These are phyloP conservation scores for Ophioninae sp. DNA, from an alignment of 2,888 invertebrate species.

Conservation along the genomic window DNA sequence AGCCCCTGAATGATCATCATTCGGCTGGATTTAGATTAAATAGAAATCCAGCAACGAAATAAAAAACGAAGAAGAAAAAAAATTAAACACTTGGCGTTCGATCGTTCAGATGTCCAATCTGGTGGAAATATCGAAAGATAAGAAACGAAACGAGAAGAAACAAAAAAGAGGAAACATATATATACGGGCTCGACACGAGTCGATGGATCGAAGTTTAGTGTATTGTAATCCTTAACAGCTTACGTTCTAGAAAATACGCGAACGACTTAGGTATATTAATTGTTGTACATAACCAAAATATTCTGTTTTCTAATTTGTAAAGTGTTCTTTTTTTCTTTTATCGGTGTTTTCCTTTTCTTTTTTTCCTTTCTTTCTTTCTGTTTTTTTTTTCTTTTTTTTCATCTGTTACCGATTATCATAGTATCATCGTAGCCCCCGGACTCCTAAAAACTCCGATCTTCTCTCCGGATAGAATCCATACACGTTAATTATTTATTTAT, in stretches of 20 bases:
- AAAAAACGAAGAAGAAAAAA: constrained; percentile 43
- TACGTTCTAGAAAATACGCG: constrained; percentile 77
- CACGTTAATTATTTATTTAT: constrained; percentile 78
- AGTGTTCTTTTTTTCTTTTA: constrained; percentile 74
- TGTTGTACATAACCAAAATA: constrained; percentile 80
- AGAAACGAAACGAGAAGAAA: constrained; percentile 35
- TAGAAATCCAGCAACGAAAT: neutral
- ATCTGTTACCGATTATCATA: constrained; percentile 67
- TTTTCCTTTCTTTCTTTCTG: constrained; percentile 68
- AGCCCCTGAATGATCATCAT: constrained; percentile 45
- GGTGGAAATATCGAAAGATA: constrained; percentile 29
- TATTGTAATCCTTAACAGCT: constrained; percentile 75
- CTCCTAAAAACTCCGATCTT: constrained; percentile 30
- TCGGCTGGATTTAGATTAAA: constrained; percentile 37
- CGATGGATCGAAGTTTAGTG: constrained; percentile 70
- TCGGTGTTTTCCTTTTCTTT: constrained; percentile 64
- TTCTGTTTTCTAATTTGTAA: constrained; percentile 80
- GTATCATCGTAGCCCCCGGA: constrained; percentile 54
- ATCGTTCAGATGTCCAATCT: constrained; percentile 42
- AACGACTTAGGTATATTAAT: constrained; percentile 79
- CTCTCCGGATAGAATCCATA: constrained; percentile 66
- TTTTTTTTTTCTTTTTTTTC: constrained; percentile 69
- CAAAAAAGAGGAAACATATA: constrained; percentile 32
- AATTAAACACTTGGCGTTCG: constrained; percentile 47
- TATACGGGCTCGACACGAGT: constrained; percentile 67